phyloP scores from a whole-genome alignment of 1,140 invertebrate species.

The Leptinotarsa undecemlineata region DNA sequence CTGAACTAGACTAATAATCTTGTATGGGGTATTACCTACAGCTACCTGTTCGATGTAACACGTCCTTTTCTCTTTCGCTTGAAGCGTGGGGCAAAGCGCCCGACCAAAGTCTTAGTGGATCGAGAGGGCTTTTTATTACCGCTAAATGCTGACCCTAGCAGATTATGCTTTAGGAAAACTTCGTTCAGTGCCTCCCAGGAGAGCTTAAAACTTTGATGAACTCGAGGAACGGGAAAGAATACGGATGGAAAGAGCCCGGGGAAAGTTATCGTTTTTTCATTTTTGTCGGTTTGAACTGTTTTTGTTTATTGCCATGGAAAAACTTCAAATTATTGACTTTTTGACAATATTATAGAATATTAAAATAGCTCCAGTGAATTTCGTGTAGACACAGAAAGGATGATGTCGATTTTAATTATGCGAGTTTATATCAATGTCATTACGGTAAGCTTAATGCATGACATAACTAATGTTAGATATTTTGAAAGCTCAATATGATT shows the following conservation, averaged over 20 bases:
- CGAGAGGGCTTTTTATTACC: constrained; percentile 19
- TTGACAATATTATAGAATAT: too few species aligned
- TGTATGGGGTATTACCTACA: background rate
- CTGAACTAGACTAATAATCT: background rate
- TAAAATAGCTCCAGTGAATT: too few species aligned
- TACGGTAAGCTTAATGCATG: too few species aligned
- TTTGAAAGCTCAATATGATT: too few species aligned
- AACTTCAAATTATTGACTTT: too few species aligned
- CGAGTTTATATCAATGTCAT: too few species aligned
- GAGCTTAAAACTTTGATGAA: constrained; percentile 20
- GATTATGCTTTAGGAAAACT: constrained; percentile 23
- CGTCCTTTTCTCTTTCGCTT: background rate
- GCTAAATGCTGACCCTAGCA: constrained; percentile 22
- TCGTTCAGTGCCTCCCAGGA: constrained; percentile 10
- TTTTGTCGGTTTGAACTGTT: background rate
- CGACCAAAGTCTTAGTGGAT: background rate
- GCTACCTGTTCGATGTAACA: constrained; percentile 1
- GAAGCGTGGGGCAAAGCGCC: background rate
- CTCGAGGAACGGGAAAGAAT: constrained; percentile 7
- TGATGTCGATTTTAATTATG: too few species aligned
- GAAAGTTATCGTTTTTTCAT: background rate
- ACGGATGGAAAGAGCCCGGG: background rate
- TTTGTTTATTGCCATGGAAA: background rate
- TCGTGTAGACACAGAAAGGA: too few species aligned
- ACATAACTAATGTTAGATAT: too few species aligned